Percentiles rank a stretch among this genome's conserved stretches.
These are phyloP conservation scores for Marmota flaviventris DNA, from an alignment of 2,113 vertebrate genomes.

Conservation along the genomic window DNA sequence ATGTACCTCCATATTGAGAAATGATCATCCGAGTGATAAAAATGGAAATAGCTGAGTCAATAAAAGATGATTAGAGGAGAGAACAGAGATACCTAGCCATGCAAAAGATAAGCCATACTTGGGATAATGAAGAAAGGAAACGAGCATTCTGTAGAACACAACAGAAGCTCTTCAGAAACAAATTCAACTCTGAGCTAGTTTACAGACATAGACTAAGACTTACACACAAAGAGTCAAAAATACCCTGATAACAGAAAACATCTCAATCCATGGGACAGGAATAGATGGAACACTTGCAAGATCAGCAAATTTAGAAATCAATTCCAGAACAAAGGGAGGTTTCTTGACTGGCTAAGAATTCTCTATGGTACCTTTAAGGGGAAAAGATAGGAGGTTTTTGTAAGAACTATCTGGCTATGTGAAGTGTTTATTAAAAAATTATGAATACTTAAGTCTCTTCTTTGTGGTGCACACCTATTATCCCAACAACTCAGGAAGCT, in stretches of 20 bases:
- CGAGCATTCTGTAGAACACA: neutral
- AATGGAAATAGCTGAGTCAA: neutral
- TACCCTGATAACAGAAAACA: neutral
- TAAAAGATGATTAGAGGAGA: neutral
- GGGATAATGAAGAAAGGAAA: conserved; percentile 11
- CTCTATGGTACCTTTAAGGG: neutral
- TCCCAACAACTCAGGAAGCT: no score
- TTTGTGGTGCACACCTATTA: no score
- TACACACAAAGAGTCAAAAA: neutral
- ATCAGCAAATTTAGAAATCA: neutral
- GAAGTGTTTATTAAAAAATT: conserved; percentile 56
- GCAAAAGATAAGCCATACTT: neutral
- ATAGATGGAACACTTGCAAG: neutral
- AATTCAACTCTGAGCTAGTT: neutral
- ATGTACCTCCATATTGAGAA: neutral
- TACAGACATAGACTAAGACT: neutral
- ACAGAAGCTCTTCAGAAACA: neutral
- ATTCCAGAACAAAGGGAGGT: neutral
- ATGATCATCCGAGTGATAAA: neutral
- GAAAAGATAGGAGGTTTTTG: neutral
- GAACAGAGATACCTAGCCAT: neutral
- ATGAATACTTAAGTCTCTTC: neutral
- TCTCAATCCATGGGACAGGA: neutral
- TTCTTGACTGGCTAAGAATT: conserved; percentile 26
- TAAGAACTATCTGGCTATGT: neutral